Base-by-base conservation (phyloP, 2,797 vertebrate genomes). In the Cossypha caffra region DNA sequence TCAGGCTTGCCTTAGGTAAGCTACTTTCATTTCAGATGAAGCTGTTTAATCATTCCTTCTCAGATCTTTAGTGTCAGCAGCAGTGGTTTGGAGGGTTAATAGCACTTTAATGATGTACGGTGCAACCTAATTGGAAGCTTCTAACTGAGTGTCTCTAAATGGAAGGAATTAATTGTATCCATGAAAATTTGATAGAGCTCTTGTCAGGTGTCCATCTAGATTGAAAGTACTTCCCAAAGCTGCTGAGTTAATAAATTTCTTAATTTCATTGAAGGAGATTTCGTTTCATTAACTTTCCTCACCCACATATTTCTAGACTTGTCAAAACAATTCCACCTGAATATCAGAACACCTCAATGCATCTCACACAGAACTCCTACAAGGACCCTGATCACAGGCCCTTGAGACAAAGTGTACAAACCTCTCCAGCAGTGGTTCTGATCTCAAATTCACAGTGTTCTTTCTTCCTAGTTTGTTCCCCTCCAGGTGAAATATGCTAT, bases 121-220 rank as follows among this genome's bases (percentile, higher is more conserved):
- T 86, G 54, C 29, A 76, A 87, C 66, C 94, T 97, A 96, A 95
- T 80, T 88, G 69, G 85, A 96, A 90, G 38, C 59, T 87, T 94
- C 88, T 95, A 96, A 97, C 3, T 67, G 61, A 97, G 71, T 95
- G 77, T 33, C 81, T 95, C 87, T 90, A 93, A 96, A 82, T 76
- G 12, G 82, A 95, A 76, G 82, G 57, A 97, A 95, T 91, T 96
- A 96, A 97, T 93, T 94, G 23, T 31, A 84, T 82, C 59, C 67
- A 67, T 93, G 86, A 97, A 97, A 96, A 97, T 96, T 89, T 92
- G 57, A 95, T 96, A 47, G 61, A 52, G 37, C 40, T 95, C 54
- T 51, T 97, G 83, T 96, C 91, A 97, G 90, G 31, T 93, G 58
- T 88, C 95, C 83, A 40, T 96, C 86, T 95, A 90, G 83, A 94